Evolutionary conservation across 2,888 invertebrate genomes (phyloP).

Genomic region (Campaea margaritaria): DNA sequence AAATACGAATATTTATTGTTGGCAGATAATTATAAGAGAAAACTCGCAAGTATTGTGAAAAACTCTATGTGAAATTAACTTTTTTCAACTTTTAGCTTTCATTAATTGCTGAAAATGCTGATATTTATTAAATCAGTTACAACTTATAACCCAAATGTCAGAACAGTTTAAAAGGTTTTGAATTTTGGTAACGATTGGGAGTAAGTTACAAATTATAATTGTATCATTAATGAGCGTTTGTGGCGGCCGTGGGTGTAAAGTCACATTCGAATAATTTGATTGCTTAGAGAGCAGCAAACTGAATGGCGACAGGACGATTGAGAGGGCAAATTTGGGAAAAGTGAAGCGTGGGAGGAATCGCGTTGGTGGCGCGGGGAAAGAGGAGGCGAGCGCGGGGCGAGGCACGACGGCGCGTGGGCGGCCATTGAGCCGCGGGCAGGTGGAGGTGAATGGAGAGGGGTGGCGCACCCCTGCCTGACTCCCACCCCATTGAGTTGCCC

Average conservation of each 20-base stretch:
- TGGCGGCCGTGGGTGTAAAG: constrained; percentile 18
- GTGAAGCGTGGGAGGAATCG: constrained; percentile 71
- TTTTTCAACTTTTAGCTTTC: no score
- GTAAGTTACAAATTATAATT: neutral
- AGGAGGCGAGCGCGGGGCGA: constrained; percentile 51
- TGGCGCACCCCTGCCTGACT: no score
- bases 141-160: no score
- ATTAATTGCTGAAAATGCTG: no score
- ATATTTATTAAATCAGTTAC: no score
- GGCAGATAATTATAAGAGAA: no score
- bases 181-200: no score
- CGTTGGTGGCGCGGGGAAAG: constrained; percentile 59
- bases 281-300: constrained; percentile 70
- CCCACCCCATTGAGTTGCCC: constrained; percentile 69
- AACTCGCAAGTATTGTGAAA: no score
- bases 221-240: constrained; percentile 3
- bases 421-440: constrained; percentile 79
- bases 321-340: constrained; percentile 71
- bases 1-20: no score
- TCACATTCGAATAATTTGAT: constrained; percentile 57
- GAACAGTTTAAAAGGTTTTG: no score
- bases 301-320: constrained; percentile 73
- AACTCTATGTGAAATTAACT: no score
- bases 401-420: constrained; percentile 74
- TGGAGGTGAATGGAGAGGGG: constrained; percentile 75